Evolutionary conservation across 2,888 invertebrate species (phyloP), one percentile per base, ranked within the genome.

Genomic region (Netelia melanura): DNA sequence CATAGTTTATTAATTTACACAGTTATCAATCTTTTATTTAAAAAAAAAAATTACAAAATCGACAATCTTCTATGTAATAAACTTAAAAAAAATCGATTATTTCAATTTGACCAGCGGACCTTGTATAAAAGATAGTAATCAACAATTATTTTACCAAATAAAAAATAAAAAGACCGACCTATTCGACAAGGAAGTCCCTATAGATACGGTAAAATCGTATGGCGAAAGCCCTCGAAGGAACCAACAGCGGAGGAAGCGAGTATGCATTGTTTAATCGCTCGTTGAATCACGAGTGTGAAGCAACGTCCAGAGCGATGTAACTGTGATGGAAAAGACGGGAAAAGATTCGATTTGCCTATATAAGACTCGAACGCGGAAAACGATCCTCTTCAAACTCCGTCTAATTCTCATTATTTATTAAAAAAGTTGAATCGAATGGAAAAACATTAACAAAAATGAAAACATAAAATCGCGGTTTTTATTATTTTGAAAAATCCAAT

Each of bases 271-370:
- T 83, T 85, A 85, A 85, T 85, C 85, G 82, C 75, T 85, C 76
- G 83, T 83, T 79, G 85, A 83, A 85, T 83, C 85, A 80, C 80
- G 80, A 83, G 85, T 83, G 83, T 85, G 82, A 85, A 85, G 75
- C 78, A 61, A 61, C 67, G 48, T 58, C 17, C 17, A 25, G 14
- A 70, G 71, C 58, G 61, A 65, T 75, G 75, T 82, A 82, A 80
- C 83, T 75, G 72, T 72, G 23, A 43, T 21, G n/a, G 11, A 67
- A 74, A 62, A 68, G 56, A 77, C 83, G 72, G 48, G 38, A 44
- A 8, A 56, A 82, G 71, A 85, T 85, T 85, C 80, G 85, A 83
- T 85, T 83, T 83, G 85, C 80, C 83, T 80, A 61, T 56, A 80
- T 83, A 79, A 83, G 71, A 67, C 70, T 48, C 17, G 21, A 48